Evolutionary conservation across 2,888 invertebrate genomes (phyloP).

Genomic region (Drosophila mettleri): DNA sequence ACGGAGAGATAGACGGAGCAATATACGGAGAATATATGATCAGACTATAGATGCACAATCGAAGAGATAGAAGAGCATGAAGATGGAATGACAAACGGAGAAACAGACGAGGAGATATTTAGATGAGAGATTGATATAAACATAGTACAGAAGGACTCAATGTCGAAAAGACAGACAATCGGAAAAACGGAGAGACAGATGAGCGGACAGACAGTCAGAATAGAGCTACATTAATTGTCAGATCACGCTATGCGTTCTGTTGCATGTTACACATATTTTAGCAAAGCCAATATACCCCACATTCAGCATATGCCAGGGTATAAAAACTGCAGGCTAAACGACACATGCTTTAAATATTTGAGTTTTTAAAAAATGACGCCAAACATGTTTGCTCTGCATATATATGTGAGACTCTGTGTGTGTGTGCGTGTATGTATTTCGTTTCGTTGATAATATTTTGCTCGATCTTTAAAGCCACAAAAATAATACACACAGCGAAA

Average conservation of each 20-base stretch:
- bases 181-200: background rate
- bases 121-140: too few relatives aligned
- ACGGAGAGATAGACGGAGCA: too few relatives aligned
- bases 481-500: constrained; percentile 4
- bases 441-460: constrained; percentile 41
- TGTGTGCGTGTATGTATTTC: constrained; percentile 24
- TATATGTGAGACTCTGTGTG: background rate
- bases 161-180: too few relatives aligned
- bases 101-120: too few relatives aligned
- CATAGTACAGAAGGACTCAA: too few relatives aligned
- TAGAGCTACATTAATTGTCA: background rate
- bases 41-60: too few relatives aligned
- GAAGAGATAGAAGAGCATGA: background rate
- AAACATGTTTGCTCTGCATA: constrained; percentile 55
- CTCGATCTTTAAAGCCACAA: constrained; percentile 17
- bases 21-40: too few relatives aligned
- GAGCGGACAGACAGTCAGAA: background rate
- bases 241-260: background rate
- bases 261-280: background rate
- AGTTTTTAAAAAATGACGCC: constrained; percentile 50
- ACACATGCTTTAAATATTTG: constrained; percentile 71
- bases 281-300: background rate
- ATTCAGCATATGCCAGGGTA: background rate
- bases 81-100: too few relatives aligned
- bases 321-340: constrained; percentile 39